Percentiles rank a stretch among this genome's conserved stretches.
These are phyloP conservation scores for Deroplatys truncata DNA, from an alignment of 2,888 invertebrate genomes.

Conservation along the genomic window DNA sequence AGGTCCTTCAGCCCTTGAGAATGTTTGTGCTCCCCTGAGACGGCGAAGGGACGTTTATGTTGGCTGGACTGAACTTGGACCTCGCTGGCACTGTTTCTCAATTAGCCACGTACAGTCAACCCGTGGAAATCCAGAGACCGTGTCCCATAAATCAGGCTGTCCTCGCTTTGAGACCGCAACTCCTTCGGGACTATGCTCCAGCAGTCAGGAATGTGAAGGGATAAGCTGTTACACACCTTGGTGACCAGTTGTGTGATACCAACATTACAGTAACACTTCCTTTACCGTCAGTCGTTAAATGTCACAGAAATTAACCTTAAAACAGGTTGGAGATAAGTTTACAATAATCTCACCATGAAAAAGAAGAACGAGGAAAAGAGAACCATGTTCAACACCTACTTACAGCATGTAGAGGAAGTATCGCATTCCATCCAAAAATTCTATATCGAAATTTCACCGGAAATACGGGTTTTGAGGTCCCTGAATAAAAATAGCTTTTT, in stretches of 20 bases:
- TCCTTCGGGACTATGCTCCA: neutral
- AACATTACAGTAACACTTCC: too few relatives aligned
- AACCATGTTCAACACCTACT: too few relatives aligned
- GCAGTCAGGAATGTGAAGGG: neutral
- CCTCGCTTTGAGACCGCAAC: neutral
- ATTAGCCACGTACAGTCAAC: neutral
- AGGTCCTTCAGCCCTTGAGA: neutral
- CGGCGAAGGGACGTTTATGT: constrained; percentile 1
- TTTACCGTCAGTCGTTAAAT: neutral
- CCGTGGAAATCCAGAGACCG: neutral
- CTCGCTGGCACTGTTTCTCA: neutral
- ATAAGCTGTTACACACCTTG: neutral
- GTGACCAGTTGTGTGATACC: neutral
- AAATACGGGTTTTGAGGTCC: too few relatives aligned
- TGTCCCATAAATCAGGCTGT: neutral
- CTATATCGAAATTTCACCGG: too few relatives aligned
- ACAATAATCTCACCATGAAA: too few relatives aligned
- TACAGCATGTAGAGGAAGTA: too few relatives aligned
- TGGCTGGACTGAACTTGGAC: neutral
- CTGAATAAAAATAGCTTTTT: too few relatives aligned
- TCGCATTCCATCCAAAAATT: too few relatives aligned
- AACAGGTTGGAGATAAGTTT: too few relatives aligned
- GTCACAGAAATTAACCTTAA: neutral
- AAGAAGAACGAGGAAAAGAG: too few relatives aligned
- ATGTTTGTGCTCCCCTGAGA: neutral